Evolutionary conservation across 2,113 vertebrate species (phyloP), one percentile per base, ranked within the genome.

Genomic region (Sigmodon hispidus): DNA sequence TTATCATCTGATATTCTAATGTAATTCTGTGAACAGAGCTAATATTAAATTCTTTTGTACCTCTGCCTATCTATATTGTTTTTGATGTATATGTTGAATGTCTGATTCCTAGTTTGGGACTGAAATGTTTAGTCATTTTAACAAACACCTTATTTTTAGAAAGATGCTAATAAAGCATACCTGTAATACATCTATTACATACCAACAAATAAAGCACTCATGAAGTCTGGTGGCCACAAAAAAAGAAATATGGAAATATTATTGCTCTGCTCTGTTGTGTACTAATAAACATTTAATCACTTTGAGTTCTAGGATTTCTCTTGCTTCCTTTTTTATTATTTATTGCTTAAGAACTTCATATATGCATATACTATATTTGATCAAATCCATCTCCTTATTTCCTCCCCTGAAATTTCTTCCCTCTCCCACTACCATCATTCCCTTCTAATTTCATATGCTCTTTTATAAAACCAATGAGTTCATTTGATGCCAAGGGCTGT

Each of bases 271-370:
- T 90, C 59, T 12, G 29, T 22, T 45, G 40, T 84, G 45, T 19
- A 81, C 70, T 34, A 92, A 88, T 93, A 93, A 95, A 22, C 67
- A 61, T 40, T 72, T 83, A 11, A 88, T 63, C 43, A 90, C 21
- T 87, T 22, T 89, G 84, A 81, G 29, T 79, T 94, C 36, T 91
- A 59, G 59, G 91, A 65, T 80, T 96, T 94, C 50, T 96, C 55
- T 45, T 79, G 50, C 16, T 57, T 88, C 63, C 19, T 73, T 70
- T 79, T 31, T 59, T 96, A 85, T 48, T 96, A 76, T 34, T 19
- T 63, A 34, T 31, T 84, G 40, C 16, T 63, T 19, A 16, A 63
- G 57, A 45, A 19, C 6, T 17, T 83, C 57, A 63, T 63, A 45
- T 31, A 63, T 19, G 29, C 26, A 10, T 31, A 31, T 19, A 16